Evolutionary conservation across 2,797 vertebrate genomes (phyloP).

Genomic region (Brachymystax lenok): DNA sequence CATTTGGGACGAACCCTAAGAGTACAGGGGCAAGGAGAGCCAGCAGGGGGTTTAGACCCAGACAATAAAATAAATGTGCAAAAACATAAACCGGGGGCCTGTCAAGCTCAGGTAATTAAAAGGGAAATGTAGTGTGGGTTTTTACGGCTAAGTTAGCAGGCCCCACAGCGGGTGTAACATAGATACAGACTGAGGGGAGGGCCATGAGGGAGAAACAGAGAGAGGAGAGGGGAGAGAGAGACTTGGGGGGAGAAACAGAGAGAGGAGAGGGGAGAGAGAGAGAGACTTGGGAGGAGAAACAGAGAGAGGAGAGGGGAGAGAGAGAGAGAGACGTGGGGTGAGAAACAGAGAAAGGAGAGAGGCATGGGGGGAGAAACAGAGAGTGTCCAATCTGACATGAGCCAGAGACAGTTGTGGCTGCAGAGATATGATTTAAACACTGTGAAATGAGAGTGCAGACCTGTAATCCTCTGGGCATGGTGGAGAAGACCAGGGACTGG

Average conservation of each 20-base stretch:
- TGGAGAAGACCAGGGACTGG: constrained; percentile 38
- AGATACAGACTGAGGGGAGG: background rate
- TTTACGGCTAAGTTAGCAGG: constrained; percentile 52
- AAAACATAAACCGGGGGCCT: constrained; percentile 57
- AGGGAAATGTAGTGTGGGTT: constrained; percentile 64
- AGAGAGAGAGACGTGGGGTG: too few relatives aligned
- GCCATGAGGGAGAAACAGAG: background rate
- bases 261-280: constrained; percentile 3
- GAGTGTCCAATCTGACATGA: background rate
- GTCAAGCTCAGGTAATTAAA: constrained; percentile 66
- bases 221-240: background rate
- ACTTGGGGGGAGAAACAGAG: background rate
- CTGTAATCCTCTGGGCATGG: constrained; percentile 62
- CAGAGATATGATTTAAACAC: constrained; percentile 67
- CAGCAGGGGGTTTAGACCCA: constrained; percentile 44
- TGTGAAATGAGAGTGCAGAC: constrained; percentile 62
- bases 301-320: background rate
- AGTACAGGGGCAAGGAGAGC: background rate
- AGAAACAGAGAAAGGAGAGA: constrained; percentile 3
- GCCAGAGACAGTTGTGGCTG: constrained; percentile 37
- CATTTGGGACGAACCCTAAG: background rate
- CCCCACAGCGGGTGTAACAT: constrained; percentile 41
- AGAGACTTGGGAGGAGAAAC: background rate
- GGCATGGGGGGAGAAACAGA: background rate
- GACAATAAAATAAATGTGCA: constrained; percentile 68